Evolutionary conservation across 2,797 vertebrate species (phyloP).

Genomic region (Argyrosomus regius): DNA sequence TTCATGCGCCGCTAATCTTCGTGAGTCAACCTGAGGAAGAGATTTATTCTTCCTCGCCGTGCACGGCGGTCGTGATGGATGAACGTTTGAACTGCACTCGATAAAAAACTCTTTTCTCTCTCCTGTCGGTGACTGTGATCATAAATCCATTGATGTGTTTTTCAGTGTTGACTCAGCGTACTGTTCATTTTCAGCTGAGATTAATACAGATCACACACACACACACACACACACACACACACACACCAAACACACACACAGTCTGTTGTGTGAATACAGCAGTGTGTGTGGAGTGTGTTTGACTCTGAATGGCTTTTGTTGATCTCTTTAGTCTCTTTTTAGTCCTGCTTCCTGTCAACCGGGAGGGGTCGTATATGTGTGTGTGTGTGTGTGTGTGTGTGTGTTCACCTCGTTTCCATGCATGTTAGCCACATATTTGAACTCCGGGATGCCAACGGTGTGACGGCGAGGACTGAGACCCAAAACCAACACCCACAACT

Average conservation of each 20-base stretch:
- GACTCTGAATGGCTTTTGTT: slow-evolving; percentile 76
- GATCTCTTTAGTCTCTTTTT: slow-evolving; percentile 72
- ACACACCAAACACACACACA: slow-evolving; percentile 33
- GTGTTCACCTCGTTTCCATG: slow-evolving; percentile 95
- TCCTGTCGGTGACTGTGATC: neutral
- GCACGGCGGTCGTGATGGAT: neutral
- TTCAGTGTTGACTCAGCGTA: slow-evolving; percentile 37
- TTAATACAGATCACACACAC: slow-evolving; percentile 22
- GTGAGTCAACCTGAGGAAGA: neutral
- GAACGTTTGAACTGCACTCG: neutral
- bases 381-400: slow-evolving; percentile 30
- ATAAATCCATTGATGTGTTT: slow-evolving; percentile 7
- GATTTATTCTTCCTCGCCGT: neutral
- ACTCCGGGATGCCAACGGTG: slow-evolving; percentile 94
- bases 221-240: slow-evolving; percentile 41
- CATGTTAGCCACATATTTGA: slow-evolving; percentile 99
- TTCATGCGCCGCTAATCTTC: neutral
- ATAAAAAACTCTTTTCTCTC: neutral
- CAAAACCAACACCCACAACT: slow-evolving; percentile 95
- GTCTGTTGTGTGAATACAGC: slow-evolving; percentile 53
- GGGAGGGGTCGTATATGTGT: slow-evolving; percentile 47
- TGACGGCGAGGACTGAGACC: slow-evolving; percentile 90
- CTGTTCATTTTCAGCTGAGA: slow-evolving; percentile 17
- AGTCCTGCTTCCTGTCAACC: slow-evolving; percentile 69
- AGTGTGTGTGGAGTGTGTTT: slow-evolving; percentile 49